These are phyloP conservation scores for Parazoanthus swiftii DNA, from an alignment of 92 coral and sea anemone species.

Conservation along the genomic window DNA sequence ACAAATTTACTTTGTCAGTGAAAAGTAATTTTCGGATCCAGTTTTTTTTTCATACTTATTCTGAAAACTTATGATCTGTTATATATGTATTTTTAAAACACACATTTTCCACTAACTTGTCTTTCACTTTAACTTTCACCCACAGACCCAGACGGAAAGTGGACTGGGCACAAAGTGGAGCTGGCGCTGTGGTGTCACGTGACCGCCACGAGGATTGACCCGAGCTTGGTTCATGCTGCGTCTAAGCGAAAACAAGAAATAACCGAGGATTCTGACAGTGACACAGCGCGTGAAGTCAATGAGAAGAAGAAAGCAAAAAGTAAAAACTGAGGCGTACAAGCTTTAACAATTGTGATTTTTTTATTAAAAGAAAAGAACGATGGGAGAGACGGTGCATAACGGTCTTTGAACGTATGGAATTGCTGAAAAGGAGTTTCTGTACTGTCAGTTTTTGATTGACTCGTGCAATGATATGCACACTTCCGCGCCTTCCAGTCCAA, in stretches of 20 bases:
- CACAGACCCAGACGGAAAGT: conserved; percentile 73
- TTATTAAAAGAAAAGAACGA: neutral
- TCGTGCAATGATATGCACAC: no score
- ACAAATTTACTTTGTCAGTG: no score
- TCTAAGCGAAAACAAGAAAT: conserved; percentile 38
- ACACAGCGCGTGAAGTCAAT: neutral
- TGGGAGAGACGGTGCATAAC: neutral
- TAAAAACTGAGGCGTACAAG: neutral
- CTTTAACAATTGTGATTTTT: neutral
- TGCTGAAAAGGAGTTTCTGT: no score
- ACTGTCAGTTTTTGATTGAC: no score
- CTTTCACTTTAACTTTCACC: neutral
- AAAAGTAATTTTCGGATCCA: no score
- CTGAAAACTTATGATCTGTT: no score
- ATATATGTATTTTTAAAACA: neutral
- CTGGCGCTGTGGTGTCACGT: conserved; percentile 85
- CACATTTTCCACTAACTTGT: neutral
- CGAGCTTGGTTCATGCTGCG: conserved; percentile 48
- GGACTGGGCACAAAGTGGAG: conserved; percentile 96
- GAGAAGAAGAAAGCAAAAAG: conserved; percentile 11
- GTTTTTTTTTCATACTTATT: no score
- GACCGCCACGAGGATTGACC: conserved; percentile 67
- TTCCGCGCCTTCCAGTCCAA: no score
- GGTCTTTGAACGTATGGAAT: no score
- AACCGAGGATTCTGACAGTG: conserved; percentile 15